These are phyloP conservation scores for Cosmia trapezina DNA, from an alignment of 2,888 invertebrate genomes.

Conservation along the genomic window DNA sequence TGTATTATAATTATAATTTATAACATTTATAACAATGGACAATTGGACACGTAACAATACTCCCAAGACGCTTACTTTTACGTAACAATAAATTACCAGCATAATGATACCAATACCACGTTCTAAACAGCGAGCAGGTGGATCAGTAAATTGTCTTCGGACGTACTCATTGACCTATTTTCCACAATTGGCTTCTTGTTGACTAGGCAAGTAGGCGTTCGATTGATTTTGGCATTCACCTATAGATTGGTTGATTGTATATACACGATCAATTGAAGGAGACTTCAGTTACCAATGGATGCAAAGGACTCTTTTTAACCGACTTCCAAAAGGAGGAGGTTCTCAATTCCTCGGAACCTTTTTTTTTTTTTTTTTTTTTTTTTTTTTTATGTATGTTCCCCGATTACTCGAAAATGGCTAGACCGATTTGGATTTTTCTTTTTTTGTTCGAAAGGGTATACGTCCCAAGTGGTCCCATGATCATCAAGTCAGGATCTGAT, in stretches of 20 bases:
- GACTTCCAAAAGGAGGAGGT: too few relatives aligned
- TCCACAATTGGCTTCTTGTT: slow-evolving; percentile 26
- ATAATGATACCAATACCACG: neutral
- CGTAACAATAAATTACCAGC: neutral
- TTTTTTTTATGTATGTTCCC: too few relatives aligned
- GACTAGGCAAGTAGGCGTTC: neutral
- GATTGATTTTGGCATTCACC: slow-evolving; percentile 22
- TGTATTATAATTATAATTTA: too few relatives aligned
- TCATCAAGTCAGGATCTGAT: too few relatives aligned
- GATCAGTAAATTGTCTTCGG: slow-evolving; percentile 21
- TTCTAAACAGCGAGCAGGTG: slow-evolving; percentile 19
- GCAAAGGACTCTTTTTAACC: too few relatives aligned
- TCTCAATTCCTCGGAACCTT: too few relatives aligned
- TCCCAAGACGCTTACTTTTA: slow-evolving; percentile 2
- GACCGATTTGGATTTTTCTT: too few relatives aligned
- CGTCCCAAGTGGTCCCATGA: too few relatives aligned
- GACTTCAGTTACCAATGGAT: neutral
- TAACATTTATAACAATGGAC: neutral
- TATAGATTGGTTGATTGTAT: slow-evolving; percentile 21
- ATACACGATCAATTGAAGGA: neutral
- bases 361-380: too few relatives aligned
- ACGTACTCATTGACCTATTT: slow-evolving; percentile 41
- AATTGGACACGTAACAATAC: neutral
- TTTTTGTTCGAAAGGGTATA: too few relatives aligned
- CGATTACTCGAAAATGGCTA: too few relatives aligned